phyloP scores from a whole-genome alignment of 1,140 invertebrate species.

The Cheumatopsyche charites region DNA sequence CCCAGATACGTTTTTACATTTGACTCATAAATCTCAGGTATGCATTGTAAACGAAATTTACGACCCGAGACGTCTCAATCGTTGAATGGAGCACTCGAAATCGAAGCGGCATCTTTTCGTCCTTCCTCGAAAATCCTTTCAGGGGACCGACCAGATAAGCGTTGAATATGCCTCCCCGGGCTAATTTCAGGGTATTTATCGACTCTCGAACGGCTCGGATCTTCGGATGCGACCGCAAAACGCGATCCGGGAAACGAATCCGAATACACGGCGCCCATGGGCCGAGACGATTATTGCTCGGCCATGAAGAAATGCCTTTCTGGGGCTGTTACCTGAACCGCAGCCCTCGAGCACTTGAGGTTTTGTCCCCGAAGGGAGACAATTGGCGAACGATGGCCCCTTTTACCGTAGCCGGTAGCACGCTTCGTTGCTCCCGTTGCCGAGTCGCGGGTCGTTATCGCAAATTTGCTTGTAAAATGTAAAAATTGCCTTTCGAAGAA shows the following conservation, averaged over 20 bases:
- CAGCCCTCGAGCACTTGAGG: not conserved
- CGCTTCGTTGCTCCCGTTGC: slow-evolving; percentile 23
- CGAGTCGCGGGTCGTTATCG: not conserved
- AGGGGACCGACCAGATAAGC: not conserved
- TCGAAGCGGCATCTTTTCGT: not conserved
- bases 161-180: not conserved
- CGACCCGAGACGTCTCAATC: no score
- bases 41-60: no score
- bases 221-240: not conserved
- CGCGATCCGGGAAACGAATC: not conserved
- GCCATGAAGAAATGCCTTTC: slow-evolving; percentile 39
- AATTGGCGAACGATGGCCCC: not conserved
- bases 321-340: slow-evolving; percentile 5
- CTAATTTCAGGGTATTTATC: not conserved
- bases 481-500: not conserved
- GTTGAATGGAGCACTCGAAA: slow-evolving; percentile 5
- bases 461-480: not conserved
- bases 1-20: no score
- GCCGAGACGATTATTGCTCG: slow-evolving; percentile 39
- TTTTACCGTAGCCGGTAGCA: slow-evolving; percentile 24
- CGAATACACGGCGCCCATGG: slow-evolving; percentile 41
- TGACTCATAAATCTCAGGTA: no score
- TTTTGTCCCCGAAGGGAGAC: not conserved
- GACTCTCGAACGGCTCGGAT: not conserved
- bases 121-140: slow-evolving; percentile 2